Conservation (phyloP, 2,888 invertebrate species). For the Hirtodrosophila alboralis region DNA sequence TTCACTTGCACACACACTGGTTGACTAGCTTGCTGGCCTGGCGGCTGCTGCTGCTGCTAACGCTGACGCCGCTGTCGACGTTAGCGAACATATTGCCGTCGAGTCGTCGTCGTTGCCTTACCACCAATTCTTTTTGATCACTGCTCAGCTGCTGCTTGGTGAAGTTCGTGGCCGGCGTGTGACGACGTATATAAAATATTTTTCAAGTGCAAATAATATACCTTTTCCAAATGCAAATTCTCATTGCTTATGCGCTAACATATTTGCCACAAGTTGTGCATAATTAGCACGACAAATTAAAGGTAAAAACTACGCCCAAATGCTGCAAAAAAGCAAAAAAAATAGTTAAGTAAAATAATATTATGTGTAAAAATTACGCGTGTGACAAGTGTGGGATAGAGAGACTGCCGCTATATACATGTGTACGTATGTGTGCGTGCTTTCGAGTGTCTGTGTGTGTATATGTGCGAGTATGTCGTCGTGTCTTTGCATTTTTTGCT, state of each 20-base stretch:
- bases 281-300: constrained; percentile 23
- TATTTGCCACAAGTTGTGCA: constrained; percentile 18
- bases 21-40: constrained; percentile 8
- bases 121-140: constrained; percentile 63
- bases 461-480: constrained; percentile 55
- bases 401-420: constrained; percentile 20
- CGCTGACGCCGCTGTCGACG: constrained; percentile 14
- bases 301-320: constrained; percentile 47
- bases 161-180: constrained; percentile 68
- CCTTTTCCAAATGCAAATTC: constrained; percentile 36
- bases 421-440: constrained; percentile 2
- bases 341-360: constrained; percentile 26
- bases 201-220: constrained; percentile 53
- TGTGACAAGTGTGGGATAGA: constrained; percentile 69
- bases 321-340: constrained; percentile 26
- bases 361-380: constrained; percentile 55
- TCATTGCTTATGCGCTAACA: constrained; percentile 14
- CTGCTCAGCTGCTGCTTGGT: constrained; percentile 65
- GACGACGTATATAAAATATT: constrained; percentile 50
- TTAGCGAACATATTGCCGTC: constrained; percentile 14
- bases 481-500: constrained; percentile 76
- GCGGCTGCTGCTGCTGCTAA: constrained; percentile 15
- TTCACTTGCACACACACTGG: constrained; percentile 50
- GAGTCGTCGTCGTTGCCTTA: constrained; percentile 28
- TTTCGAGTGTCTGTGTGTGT: constrained; percentile 13